Conservation (phyloP, 2,888 invertebrate species). For the Eurytoma adleriae region DNA sequence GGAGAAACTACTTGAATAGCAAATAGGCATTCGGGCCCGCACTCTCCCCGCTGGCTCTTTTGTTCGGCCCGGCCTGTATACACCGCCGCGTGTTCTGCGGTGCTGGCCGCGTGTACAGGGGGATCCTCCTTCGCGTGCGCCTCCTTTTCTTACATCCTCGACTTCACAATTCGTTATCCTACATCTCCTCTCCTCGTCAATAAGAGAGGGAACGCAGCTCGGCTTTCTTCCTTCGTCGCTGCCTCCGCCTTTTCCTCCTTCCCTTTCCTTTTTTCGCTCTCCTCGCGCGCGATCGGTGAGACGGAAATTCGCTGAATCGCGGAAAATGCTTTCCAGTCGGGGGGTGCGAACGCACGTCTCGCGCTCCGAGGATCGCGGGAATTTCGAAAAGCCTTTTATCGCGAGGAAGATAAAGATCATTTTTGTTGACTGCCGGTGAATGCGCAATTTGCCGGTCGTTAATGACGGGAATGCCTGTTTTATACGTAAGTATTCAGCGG, state of each 20-base stretch:
- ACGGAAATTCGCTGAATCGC: conserved; percentile 49
- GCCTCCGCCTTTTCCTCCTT: not conserved
- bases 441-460: no score
- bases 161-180: conserved; percentile 54
- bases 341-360: conserved; percentile 12
- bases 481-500: no score
- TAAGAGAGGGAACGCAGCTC: conserved; percentile 33
- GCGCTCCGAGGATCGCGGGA: not conserved
- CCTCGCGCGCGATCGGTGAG: not conserved
- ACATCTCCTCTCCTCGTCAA: conserved; percentile 37
- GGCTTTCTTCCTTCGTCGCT: not conserved
- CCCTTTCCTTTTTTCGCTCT: conserved; percentile 13
- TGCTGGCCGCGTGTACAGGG: not conserved
- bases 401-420: no score
- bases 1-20: conserved; percentile 65
- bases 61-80: not conserved
- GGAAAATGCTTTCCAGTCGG: conserved; percentile 29
- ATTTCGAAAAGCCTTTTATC: not conserved
- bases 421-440: no score
- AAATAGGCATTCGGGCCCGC: conserved; percentile 62
- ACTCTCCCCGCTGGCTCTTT: conserved; percentile 6
- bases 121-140: conserved; percentile 4
- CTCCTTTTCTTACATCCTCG: conserved; percentile 33
- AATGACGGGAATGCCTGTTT: no score
- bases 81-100: not conserved